Conservation (phyloP, 1,140 invertebrate species). For the Ridgeia piscesae region DNA sequence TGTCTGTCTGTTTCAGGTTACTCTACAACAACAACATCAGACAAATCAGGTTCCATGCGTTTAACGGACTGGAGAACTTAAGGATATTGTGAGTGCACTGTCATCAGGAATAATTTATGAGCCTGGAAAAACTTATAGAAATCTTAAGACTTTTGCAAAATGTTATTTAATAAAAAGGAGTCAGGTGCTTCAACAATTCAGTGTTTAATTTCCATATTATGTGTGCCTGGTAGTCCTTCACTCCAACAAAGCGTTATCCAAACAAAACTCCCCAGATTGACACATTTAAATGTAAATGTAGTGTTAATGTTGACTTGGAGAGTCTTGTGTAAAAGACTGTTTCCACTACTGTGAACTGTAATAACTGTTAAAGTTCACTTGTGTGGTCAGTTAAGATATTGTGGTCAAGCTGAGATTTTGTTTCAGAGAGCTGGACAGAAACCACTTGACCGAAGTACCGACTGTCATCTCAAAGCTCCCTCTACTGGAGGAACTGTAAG, state of each 20-base stretch:
- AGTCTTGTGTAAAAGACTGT: background rate
- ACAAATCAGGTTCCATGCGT: background rate
- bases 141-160: too few species aligned
- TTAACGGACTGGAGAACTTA: background rate
- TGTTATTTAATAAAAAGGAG: too few species aligned
- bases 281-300: background rate
- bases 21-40: constrained; percentile 6
- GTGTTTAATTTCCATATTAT: too few species aligned
- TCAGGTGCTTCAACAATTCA: too few species aligned
- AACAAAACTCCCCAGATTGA: too few species aligned
- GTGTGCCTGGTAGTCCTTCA: too few species aligned
- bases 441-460: background rate
- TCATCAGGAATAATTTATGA: background rate
- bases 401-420: background rate
- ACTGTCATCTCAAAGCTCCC: background rate
- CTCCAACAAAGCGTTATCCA: too few species aligned
- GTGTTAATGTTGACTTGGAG: background rate
- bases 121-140: too few species aligned
- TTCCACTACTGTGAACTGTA: background rate
- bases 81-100: background rate
- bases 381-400: background rate
- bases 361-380: background rate
- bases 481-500: background rate
- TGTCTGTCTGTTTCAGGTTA: constrained; percentile 9
- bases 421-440: constrained; percentile 12